phyloP scores from a whole-genome alignment of 2,113 vertebrate genomes.

The Salminus brasiliensis region DNA sequence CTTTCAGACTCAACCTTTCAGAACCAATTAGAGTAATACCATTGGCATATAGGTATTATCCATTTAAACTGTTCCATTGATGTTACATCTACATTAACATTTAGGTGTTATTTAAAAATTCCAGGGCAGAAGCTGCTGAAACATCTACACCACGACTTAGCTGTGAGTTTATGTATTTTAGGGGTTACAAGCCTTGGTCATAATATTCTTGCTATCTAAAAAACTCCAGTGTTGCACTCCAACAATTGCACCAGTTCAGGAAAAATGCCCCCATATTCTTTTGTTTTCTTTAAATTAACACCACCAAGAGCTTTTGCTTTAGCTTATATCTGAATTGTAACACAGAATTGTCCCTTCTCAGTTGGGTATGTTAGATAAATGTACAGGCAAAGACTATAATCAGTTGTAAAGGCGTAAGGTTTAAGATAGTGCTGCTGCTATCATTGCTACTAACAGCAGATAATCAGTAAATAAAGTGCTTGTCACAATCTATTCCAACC shows the following conservation, averaged over 20 bases:
- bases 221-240: background rate
- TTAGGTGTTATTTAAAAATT: constrained; percentile 22
- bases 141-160: background rate
- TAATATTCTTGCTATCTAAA: constrained; percentile 9
- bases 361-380: background rate
- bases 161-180: constrained; percentile 34
- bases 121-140: constrained; percentile 3
- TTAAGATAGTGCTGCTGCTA: constrained; percentile 1
- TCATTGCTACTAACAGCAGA: background rate
- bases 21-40: constrained; percentile 6
- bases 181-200: background rate
- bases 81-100: constrained; percentile 27
- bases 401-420: background rate
- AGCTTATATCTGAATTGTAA: background rate
- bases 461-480: constrained; percentile 4
- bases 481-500: constrained; percentile 11
- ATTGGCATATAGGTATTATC: constrained; percentile 21
- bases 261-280: background rate
- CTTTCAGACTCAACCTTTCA: constrained; percentile 8
- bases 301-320: constrained; percentile 10
- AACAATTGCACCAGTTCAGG: background rate
- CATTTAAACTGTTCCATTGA: constrained; percentile 27
- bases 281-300: background rate
- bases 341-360: background rate
- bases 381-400: background rate